These are phyloP conservation scores for Urocolius indicus DNA, from an alignment of 2,113 vertebrate species.

Conservation along the genomic window DNA sequence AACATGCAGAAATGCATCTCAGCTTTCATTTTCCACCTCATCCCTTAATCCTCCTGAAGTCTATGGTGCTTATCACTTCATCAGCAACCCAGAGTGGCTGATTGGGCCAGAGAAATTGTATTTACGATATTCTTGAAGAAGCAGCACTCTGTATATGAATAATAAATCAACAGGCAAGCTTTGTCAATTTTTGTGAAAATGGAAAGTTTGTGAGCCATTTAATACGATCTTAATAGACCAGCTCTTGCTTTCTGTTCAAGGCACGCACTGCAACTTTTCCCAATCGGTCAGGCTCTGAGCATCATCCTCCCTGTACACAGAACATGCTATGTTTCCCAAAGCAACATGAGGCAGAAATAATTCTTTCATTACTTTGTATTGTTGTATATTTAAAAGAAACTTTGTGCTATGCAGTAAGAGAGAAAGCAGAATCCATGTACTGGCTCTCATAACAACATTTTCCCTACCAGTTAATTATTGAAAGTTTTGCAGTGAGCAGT, in stretches of 20 bases:
- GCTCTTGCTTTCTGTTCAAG: constrained; percentile 4
- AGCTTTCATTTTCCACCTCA: constrained; percentile 60
- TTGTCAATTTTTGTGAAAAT: constrained; percentile 58
- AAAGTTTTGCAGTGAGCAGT: background rate
- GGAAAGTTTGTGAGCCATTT: constrained; percentile 66
- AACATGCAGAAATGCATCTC: constrained; percentile 32
- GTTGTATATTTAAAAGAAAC: background rate
- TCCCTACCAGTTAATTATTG: background rate
- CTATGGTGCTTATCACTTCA: constrained; percentile 52
- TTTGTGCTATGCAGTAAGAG: background rate
- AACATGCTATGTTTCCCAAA: background rate
- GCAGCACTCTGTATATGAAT: constrained; percentile 46
- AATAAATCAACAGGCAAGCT: constrained; percentile 59
- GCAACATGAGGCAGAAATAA: background rate
- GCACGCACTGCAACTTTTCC: constrained; percentile 1
- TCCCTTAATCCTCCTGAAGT: constrained; percentile 55
- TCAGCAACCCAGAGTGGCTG: constrained; percentile 16
- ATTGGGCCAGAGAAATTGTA: constrained; percentile 55
- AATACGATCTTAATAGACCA: constrained; percentile 62
- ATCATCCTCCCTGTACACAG: constrained; percentile 22
- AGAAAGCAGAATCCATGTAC: background rate
- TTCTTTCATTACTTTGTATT: background rate
- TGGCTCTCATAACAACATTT: background rate
- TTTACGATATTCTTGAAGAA: constrained; percentile 52
- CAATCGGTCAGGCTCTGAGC: background rate